A percentile compares a stretch with the other conserved stretches of the same genome.
Conservation (phyloP, 2,797 vertebrate genomes). For the Octomys mimax region DNA sequence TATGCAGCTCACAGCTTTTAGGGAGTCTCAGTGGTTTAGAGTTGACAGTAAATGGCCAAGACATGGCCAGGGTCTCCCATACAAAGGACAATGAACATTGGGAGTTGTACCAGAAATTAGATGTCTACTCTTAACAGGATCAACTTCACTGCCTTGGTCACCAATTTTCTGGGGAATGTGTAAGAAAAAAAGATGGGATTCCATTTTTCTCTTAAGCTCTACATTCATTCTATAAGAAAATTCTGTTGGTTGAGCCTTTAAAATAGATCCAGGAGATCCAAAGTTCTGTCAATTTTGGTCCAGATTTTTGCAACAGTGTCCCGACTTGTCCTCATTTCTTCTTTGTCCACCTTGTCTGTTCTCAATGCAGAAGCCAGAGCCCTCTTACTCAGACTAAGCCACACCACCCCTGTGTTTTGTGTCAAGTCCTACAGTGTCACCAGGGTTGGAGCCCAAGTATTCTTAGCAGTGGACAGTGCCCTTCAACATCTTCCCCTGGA, state of each 20-base stretch:
- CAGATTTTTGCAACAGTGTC: not conserved
- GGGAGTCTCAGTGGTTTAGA: not conserved
- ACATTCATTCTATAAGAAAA: not conserved
- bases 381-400: not conserved
- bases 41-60: not conserved
- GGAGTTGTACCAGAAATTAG: not conserved
- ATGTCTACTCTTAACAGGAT: not conserved
- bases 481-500: not conserved
- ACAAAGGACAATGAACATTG: not conserved
- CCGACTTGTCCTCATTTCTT: not conserved
- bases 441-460: not conserved
- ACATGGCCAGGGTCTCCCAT: not conserved
- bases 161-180: not conserved
- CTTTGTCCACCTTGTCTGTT: rapidly evolving
- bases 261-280: not conserved
- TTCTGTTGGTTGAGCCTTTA: not conserved
- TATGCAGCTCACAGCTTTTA: not conserved
- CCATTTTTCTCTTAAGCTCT: not conserved
- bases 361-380: not conserved
- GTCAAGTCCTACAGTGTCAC: not conserved
- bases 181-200: not conserved
- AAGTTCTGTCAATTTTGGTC: not conserved
- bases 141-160: not conserved
- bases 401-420: rapidly evolving
- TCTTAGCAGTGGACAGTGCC: not conserved